A percentile compares a stretch with the other conserved stretches of the same genome.
Evolutionary conservation across 2,113 vertebrate species (phyloP).

Genomic region (Mus pahari): DNA sequence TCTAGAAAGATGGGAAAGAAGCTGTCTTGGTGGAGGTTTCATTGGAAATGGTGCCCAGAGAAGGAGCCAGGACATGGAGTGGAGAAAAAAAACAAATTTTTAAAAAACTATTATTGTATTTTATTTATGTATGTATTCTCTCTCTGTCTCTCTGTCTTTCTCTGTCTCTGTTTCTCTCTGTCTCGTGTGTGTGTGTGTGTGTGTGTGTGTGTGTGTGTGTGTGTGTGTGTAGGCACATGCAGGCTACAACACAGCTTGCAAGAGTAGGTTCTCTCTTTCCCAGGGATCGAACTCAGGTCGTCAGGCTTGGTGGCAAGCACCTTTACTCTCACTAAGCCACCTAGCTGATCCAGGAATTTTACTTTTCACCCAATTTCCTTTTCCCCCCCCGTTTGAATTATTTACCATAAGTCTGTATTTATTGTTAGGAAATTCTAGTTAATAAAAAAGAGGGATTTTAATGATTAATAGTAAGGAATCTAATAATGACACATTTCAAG

Average conservation of each 20-base stretch:
- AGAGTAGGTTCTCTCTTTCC: neutral
- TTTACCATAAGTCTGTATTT: conserved; percentile 37
- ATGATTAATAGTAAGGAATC: conserved; percentile 71
- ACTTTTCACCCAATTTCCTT: conserved; percentile 42
- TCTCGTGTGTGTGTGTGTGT: neutral
- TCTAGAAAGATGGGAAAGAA: conserved; percentile 29
- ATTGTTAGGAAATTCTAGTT: conserved; percentile 24
- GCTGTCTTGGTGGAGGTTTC: neutral
- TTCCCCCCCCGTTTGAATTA: conserved; percentile 47
- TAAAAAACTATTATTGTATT: neutral
- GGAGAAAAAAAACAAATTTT: neutral
- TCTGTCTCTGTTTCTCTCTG: neutral
- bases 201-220: neutral
- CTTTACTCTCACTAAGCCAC: neutral
- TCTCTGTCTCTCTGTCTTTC: neutral
- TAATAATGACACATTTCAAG: conserved; percentile 61
- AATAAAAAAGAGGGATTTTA: conserved; percentile 65
- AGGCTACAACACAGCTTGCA: too few relatives aligned
- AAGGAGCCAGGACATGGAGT: neutral
- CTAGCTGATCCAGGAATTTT: neutral
- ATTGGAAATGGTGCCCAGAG: neutral
- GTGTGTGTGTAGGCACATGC: neutral
- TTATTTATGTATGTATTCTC: neutral
- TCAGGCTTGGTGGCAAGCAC: neutral
- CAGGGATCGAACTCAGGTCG: neutral